These are phyloP conservation scores for Lagopus leucura DNA, from an alignment of 2,113 vertebrate species.

Conservation along the genomic window DNA sequence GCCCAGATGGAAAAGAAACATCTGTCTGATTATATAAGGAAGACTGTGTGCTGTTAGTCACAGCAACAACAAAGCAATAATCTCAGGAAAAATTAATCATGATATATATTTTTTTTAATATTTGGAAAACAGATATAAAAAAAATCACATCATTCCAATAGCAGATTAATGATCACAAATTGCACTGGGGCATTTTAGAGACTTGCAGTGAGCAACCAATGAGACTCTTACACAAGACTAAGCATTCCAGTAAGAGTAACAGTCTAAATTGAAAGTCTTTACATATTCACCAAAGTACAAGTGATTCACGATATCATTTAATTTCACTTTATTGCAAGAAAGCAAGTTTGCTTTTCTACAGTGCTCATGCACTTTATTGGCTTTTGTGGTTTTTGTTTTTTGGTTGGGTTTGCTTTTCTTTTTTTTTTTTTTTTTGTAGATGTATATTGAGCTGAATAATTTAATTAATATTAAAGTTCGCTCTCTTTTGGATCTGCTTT, in stretches of 20 bases:
- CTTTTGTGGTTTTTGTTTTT: no score
- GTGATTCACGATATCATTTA: background rate
- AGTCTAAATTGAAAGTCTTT: background rate
- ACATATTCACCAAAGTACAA: background rate
- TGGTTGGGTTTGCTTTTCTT: background rate
- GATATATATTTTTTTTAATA: background rate
- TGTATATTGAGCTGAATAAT: background rate
- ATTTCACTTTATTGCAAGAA: background rate
- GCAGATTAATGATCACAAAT: slow-evolving; percentile 2
- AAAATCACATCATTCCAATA: background rate
- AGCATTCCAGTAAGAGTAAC: background rate
- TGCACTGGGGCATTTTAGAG: background rate
- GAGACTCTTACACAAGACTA: background rate
- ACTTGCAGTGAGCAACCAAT: background rate
- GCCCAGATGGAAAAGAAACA: background rate
- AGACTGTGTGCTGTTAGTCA: background rate
- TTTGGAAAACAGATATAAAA: background rate
- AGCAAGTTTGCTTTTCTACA: background rate
- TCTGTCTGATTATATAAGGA: background rate
- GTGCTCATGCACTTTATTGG: background rate
- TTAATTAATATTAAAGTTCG: background rate
- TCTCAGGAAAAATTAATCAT: background rate
- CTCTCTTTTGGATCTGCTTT: background rate
- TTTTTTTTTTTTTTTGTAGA: background rate
- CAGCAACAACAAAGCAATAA: background rate